A percentile compares a stretch with the other conserved stretches of the same genome.
Conservation (phyloP, 2,888 invertebrate genomes). For the Pammene aurita region DNA sequence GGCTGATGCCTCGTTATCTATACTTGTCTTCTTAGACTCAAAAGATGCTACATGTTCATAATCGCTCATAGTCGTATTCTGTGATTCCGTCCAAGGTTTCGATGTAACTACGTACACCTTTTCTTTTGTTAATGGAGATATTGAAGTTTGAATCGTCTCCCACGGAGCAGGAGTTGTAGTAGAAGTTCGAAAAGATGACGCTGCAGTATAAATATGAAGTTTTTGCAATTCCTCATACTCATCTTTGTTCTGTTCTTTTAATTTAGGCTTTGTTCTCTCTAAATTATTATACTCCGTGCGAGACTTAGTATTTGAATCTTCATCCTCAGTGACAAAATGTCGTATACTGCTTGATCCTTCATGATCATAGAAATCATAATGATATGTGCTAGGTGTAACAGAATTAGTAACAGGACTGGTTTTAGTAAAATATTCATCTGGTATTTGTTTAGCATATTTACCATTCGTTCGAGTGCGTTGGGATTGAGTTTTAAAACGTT, state of each 20-base stretch:
- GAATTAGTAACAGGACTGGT: constrained; percentile 71
- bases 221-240: constrained; percentile 61
- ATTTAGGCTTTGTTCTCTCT: constrained; percentile 62
- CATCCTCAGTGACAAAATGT: constrained; percentile 67
- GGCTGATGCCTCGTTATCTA: constrained; percentile 56
- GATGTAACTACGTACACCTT: constrained; percentile 93
- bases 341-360: constrained; percentile 77
- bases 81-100: constrained; percentile 80
- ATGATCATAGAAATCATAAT: constrained; percentile 74
- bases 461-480: constrained; percentile 81
- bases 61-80: constrained; percentile 56
- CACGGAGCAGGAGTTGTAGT: constrained; percentile 82
- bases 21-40: constrained; percentile 65
- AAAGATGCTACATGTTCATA: constrained; percentile 63
- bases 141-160: constrained; percentile 87
- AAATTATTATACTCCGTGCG: constrained; percentile 69
- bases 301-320: constrained; percentile 56
- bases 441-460: constrained; percentile 89
- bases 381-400: constrained; percentile 63
- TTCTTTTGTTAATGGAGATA: constrained; percentile 90
- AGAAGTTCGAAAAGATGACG: constrained; percentile 68
- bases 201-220: constrained; percentile 72
- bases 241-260: constrained; percentile 57
- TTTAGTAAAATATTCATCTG: constrained; percentile 89
- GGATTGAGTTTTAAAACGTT: constrained; percentile 68